Evolutionary conservation across 1,140 invertebrate genomes (phyloP), one percentile per base, ranked within the genome.

Genomic region (Cherax destructor): DNA sequence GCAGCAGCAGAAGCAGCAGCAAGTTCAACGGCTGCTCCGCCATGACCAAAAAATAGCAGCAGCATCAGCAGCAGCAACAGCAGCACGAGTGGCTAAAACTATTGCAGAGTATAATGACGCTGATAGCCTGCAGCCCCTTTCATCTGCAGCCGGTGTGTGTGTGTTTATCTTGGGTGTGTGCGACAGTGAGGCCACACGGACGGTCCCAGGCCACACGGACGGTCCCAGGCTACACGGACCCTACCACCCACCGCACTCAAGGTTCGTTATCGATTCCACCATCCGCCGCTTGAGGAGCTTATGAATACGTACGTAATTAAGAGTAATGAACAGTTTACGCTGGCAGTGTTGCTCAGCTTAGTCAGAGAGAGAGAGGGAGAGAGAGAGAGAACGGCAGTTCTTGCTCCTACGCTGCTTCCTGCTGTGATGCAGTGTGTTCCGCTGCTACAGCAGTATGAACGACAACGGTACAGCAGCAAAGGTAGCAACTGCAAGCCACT

Each of bases 261-360:
- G 79, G 79, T n/a, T 81, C 79, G 56, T 56, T 81, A 81, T 81
- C 56, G 79, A 81, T 81, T 81, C 56, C 30, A 21, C 79, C 50
- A 30, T 24, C 56, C 79, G 50, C 79, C 79, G 79, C 56, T 81
- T 81, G 79, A 81, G 79, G 79, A 81, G 79, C 79, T 81, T 81
- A 81, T 81, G 79, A 81, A 81, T 81, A 56, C 79, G 50, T 81
- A 81, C 79, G 50, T 81, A 81, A 81, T 81, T 81, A 81, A 81
- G 79, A 81, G 16, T n/a, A 81, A 81, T 81, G 79, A 59, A 59
- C 79, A 81, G 50, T 81, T 56, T 81, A 81, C 79, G 79, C 79
- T 30, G 79, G 50, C 50, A 81, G 49, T 47, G 21, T 52, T 59
- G 79, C 79, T 13, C 79, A n/a, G 50, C n/a, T 56, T 13, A 3